Evolutionary conservation across 2,888 invertebrate genomes (phyloP).

Genomic region (Ormyrus pomaceus): DNA sequence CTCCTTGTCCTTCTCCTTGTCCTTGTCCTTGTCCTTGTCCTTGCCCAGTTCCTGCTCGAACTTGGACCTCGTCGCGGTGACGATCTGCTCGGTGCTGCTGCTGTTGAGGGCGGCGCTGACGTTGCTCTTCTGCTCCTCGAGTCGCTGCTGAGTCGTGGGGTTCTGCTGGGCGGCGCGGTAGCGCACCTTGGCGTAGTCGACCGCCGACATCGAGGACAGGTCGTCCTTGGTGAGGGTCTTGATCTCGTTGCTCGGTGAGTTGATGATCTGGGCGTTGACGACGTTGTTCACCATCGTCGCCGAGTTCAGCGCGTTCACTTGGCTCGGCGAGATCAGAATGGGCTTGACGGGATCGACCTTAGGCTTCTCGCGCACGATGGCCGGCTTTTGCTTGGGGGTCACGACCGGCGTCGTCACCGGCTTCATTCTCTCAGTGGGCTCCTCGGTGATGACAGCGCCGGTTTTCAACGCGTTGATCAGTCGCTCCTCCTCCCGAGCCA

Average conservation of each 20-base stretch:
- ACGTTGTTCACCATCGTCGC: conserved; percentile 61
- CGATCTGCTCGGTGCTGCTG: conserved; percentile 58
- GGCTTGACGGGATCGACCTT: conserved; percentile 69
- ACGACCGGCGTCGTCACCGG: neutral
- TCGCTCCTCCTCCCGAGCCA: conserved; percentile 88
- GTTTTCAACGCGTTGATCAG: conserved; percentile 87
- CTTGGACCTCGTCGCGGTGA: conserved; percentile 67
- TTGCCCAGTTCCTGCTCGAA: conserved; percentile 64
- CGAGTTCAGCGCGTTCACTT: conserved; percentile 58
- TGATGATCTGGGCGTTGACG: conserved; percentile 32
- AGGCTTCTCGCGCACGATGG: conserved; percentile 70
- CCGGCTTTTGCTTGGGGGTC: conserved; percentile 66
- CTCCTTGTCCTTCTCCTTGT: conserved; percentile 53
- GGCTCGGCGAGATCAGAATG: conserved; percentile 57
- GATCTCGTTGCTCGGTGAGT: conserved; percentile 51
- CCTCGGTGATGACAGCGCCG: conserved; percentile 80
- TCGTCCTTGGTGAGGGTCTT: conserved; percentile 67
- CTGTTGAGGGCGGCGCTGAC: conserved; percentile 64
- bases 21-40: conserved; percentile 51
- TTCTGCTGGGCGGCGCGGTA: conserved; percentile 78
- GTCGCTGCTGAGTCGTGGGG: conserved; percentile 74
- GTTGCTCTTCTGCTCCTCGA: conserved; percentile 74
- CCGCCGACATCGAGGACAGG: conserved; percentile 74
- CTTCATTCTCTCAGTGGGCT: conserved; percentile 63
- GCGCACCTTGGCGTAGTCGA: conserved; percentile 80